These are phyloP conservation scores for Coccyzus lansbergi DNA, from an alignment of 2,797 vertebrate genomes.

Conservation along the genomic window DNA sequence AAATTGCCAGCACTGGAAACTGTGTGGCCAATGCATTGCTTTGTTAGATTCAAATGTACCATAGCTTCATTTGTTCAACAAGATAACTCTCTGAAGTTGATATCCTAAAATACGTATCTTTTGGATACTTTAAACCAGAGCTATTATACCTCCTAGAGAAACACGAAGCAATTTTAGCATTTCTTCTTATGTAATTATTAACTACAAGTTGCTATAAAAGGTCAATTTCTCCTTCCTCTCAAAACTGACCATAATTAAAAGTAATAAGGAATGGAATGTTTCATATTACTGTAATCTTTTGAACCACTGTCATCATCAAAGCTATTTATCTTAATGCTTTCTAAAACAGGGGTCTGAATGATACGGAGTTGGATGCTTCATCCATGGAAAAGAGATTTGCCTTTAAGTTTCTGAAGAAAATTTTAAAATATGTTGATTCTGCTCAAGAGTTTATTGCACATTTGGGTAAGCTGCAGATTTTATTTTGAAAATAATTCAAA, in stretches of 20 bases:
- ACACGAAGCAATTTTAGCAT: neutral
- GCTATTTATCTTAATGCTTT: constrained; percentile 3
- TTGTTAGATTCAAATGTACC: neutral
- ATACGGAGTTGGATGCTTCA: constrained; percentile 91
- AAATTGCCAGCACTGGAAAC: neutral
- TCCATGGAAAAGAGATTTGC: constrained; percentile 99
- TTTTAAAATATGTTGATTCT: constrained; percentile 95
- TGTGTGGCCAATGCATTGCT: neutral
- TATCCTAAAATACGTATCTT: neutral
- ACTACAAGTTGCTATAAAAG: neutral
- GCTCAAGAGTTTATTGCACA: constrained; percentile 97
- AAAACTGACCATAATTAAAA: neutral
- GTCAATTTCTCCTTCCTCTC: neutral
- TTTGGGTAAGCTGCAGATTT: constrained; percentile 84
- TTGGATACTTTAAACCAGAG: neutral
- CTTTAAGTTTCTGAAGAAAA: constrained; percentile 96
- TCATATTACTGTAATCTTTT: neutral
- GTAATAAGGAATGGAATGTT: neutral
- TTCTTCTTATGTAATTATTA: neutral
- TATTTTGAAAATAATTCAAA: neutral
- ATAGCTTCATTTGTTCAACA: neutral
- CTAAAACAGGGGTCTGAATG: constrained; percentile 86
- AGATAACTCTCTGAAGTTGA: neutral
- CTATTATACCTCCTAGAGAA: neutral
- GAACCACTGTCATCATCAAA: neutral